Evolutionary conservation across 2,113 vertebrate species (phyloP).

Genomic region (human): DNA sequence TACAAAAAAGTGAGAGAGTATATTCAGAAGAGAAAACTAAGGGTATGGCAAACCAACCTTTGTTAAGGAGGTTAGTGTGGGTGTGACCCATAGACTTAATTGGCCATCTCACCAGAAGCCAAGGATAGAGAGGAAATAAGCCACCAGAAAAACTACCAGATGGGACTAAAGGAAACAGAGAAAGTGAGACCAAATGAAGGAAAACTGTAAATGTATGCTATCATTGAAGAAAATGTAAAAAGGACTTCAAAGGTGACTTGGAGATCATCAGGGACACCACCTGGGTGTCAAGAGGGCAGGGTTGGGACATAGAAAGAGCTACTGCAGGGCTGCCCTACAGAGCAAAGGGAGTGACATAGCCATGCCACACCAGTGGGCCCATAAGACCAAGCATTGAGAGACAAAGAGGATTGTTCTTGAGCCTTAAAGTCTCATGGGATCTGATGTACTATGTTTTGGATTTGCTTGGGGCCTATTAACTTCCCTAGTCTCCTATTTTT

Average conservation of each 20-base stretch:
- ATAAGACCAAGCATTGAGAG: not conserved
- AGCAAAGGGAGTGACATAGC: not conserved
- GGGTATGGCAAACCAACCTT: not conserved
- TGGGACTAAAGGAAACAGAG: not conserved
- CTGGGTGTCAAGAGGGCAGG: not conserved
- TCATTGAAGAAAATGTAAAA: not conserved
- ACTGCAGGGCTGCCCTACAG: not conserved
- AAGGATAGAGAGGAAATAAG: not conserved
- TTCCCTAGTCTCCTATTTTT: not conserved
- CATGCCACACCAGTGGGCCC: not conserved
- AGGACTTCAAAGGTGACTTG: not conserved
- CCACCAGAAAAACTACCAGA: not conserved
- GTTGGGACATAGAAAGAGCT: not conserved
- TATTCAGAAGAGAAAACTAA: not conserved
- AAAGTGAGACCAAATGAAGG: not conserved
- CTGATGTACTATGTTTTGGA: not conserved
- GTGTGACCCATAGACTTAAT: not conserved
- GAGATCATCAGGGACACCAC: not conserved
- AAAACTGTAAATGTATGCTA: not conserved
- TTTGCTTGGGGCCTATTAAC: not conserved
- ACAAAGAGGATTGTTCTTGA: not conserved
- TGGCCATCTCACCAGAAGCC: not conserved
- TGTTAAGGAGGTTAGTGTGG: not conserved
- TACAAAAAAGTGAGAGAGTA: not conserved
- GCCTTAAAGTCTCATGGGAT: not conserved